These are phyloP conservation scores for Temnopleurus reevesii DNA, from an alignment of 53 echinoderm and acorn worm species.

Conservation along the genomic window DNA sequence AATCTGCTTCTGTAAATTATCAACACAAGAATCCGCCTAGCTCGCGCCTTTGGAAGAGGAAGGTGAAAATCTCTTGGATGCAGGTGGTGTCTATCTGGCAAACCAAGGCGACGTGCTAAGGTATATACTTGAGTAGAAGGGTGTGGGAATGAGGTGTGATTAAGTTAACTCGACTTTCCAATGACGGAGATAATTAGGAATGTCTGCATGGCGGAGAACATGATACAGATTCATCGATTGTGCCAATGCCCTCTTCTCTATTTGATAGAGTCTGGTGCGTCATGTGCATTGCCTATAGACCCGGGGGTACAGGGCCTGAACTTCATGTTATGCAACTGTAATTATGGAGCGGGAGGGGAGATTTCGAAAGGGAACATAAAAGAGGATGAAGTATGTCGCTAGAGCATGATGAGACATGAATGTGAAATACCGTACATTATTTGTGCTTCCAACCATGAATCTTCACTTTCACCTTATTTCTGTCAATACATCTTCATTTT, in stretches of 20 bases:
- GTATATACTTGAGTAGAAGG: background rate
- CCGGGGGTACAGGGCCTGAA: background rate
- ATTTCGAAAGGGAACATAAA: background rate
- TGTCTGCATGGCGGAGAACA: background rate
- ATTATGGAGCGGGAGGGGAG: background rate
- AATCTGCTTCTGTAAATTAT: no score
- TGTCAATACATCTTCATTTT: no score
- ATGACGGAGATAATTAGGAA: background rate
- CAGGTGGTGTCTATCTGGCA: background rate
- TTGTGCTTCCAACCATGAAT: no score
- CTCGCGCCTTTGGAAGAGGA: background rate
- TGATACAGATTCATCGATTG: conserved; percentile 2
- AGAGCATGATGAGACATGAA: no score
- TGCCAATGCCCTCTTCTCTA: background rate
- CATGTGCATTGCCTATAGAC: background rate
- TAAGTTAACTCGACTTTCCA: background rate
- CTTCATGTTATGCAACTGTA: background rate
- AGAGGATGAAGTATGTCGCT: no score
- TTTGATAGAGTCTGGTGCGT: background rate
- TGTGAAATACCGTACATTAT: no score
- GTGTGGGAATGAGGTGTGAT: background rate
- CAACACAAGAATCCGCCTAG: no score
- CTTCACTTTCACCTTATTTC: no score
- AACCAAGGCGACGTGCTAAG: background rate
- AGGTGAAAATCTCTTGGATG: background rate